A percentile compares a stretch with the other conserved stretches of the same genome.
phyloP scores from a whole-genome alignment of 1,140 invertebrate species.

The Camponotus floridanus region DNA sequence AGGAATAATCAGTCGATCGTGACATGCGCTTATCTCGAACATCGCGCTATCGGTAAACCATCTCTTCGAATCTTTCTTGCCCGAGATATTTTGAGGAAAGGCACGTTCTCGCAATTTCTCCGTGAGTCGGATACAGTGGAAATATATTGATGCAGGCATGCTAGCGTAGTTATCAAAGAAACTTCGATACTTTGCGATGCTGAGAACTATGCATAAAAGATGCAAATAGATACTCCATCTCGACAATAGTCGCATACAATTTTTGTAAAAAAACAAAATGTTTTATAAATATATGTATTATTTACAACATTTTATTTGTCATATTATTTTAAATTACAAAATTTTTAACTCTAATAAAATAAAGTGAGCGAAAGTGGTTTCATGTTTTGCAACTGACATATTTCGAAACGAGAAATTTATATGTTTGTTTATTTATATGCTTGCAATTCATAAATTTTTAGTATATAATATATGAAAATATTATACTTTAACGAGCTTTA shows the following conservation, averaged over 20 bases:
- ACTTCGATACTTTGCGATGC: background rate
- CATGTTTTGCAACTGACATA: background rate
- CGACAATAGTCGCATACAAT: background rate
- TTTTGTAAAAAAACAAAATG: background rate
- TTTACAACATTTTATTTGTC: background rate
- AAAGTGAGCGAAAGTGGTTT: background rate
- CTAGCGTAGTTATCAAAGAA: slow-evolving; percentile 32
- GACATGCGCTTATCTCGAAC: slow-evolving; percentile 39
- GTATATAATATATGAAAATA: background rate
- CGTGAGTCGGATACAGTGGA: slow-evolving; percentile 6
- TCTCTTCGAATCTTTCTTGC: slow-evolving; percentile 27
- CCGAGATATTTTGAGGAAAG: slow-evolving; percentile 27
- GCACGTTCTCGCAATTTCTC: slow-evolving; percentile 64
- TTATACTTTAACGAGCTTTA: slow-evolving; percentile 7
- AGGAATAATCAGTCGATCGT: slow-evolving; percentile 53
- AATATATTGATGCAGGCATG: slow-evolving; percentile 51
- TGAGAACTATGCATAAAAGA: slow-evolving; percentile 47
- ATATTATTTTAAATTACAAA: background rate
- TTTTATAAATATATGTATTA: background rate
- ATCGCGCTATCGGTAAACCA: slow-evolving; percentile 51
- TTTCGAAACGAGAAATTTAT: background rate
- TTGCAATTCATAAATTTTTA: background rate
- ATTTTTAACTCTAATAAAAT: background rate
- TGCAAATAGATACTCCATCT: slow-evolving; percentile 1
- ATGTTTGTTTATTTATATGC: background rate